Conservation (phyloP, 2,113 vertebrate genomes). For the Meleagris gallopavo region DNA sequence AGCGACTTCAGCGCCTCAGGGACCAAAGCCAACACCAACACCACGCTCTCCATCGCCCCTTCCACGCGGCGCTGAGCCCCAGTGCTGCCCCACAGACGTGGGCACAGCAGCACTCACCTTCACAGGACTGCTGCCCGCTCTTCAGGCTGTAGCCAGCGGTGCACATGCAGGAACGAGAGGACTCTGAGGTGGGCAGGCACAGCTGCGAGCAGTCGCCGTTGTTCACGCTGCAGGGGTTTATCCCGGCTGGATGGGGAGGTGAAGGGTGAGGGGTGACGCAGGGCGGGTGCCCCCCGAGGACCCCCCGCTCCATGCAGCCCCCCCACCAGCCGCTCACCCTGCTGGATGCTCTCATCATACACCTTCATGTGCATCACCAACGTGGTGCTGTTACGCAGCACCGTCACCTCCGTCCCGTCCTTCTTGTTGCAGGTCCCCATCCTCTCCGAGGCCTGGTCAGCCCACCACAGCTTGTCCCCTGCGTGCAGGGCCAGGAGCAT, state of each 20-base stretch:
- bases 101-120: constrained; percentile 75
- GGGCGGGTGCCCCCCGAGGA: neutral
- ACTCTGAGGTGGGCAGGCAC: constrained; percentile 91
- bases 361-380: constrained; percentile 99
- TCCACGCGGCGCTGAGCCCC: accelerated
- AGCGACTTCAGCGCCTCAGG: accelerated
- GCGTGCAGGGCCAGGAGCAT: neutral
- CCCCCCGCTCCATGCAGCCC: too few relatives aligned
- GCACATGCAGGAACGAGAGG: constrained; percentile 94
- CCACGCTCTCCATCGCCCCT: neutral
- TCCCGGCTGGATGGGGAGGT: constrained; percentile 51
- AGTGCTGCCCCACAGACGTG: neutral
- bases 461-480: constrained; percentile 98
- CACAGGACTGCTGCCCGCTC: constrained; percentile 92
- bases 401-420: constrained; percentile 83
- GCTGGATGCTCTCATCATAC: constrained; percentile 91
- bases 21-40: accelerated
- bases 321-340: constrained; percentile 58
- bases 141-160: constrained; percentile 95
- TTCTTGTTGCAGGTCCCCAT: constrained; percentile 94
- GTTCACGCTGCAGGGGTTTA: constrained; percentile 92
- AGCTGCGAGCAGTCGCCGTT: constrained; percentile 97
- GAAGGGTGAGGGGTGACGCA: accelerated
- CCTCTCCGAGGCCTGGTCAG: constrained; percentile 92
- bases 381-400: constrained; percentile 91